Conservation (phyloP, 2,113 vertebrate species). For the Bettongia penicillata region DNA sequence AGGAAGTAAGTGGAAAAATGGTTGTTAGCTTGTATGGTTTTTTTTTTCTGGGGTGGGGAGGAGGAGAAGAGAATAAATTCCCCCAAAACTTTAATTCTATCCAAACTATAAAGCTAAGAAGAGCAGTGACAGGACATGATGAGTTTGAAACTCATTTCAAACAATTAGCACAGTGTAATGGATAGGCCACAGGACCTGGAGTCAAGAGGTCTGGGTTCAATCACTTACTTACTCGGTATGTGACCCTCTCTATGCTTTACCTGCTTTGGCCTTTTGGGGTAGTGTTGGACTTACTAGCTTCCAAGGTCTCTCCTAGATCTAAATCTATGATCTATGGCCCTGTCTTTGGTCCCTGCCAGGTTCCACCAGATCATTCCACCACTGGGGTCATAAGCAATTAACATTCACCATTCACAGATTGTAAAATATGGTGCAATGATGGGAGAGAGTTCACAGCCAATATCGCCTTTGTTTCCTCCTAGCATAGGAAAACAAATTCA, state of each 20-base stretch:
- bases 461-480: neutral
- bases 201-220: neutral
- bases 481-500: slow-evolving; percentile 3
- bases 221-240: neutral
- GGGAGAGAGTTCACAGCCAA: neutral
- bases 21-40: neutral
- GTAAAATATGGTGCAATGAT: neutral
- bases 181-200: neutral
- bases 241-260: neutral
- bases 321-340: neutral
- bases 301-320: neutral
- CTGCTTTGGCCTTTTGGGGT: neutral
- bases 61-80: neutral
- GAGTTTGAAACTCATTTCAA: neutral
- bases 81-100: slow-evolving; percentile 5
- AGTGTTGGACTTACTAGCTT: neutral
- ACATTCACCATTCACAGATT: slow-evolving; percentile 18
- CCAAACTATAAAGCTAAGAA: slow-evolving; percentile 41
- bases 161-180: neutral
- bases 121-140: neutral
- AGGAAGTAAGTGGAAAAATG: neutral
- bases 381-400: neutral
- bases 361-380: neutral
- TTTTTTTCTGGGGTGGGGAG: neutral
- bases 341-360: slow-evolving; percentile 7